These are phyloP conservation scores for Ennomos erosarius DNA, from an alignment of 2,888 invertebrate genomes.

Conservation along the genomic window DNA sequence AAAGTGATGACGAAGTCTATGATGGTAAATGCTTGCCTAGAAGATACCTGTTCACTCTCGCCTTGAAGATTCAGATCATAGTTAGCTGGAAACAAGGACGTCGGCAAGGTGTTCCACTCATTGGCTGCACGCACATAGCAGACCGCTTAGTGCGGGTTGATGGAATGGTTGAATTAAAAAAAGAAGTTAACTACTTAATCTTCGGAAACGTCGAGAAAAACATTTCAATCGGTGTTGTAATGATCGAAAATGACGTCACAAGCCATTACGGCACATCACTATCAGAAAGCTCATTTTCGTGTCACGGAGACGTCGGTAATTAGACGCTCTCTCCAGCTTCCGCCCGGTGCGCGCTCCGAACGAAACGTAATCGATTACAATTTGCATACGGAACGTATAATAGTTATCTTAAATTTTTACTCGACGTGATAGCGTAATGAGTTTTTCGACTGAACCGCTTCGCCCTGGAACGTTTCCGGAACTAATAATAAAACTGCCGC, in stretches of 20 bases:
- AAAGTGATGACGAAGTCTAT: no score
- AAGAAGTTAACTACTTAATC: neutral
- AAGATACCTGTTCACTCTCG: no score
- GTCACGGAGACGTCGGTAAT: constrained; percentile 33
- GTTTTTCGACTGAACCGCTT: constrained; percentile 31
- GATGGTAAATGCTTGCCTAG: no score
- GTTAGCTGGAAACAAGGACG: no score
- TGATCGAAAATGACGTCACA: constrained; percentile 11
- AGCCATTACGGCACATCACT: constrained; percentile 27
- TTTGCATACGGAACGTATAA: constrained; percentile 61
- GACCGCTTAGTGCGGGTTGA: no score
- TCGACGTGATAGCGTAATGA: constrained; percentile 44
- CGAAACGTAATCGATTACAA: constrained; percentile 54
- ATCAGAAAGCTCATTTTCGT: constrained; percentile 32
- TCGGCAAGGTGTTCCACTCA: no score
- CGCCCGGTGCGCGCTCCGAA: constrained; percentile 28
- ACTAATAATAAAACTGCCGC: constrained; percentile 29
- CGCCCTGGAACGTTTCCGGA: constrained; percentile 17
- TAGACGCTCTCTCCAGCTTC: constrained; percentile 28
- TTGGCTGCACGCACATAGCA: no score
- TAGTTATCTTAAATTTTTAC: constrained; percentile 55
- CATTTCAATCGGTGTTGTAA: constrained; percentile 4
- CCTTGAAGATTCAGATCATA: no score
- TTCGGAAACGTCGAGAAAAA: constrained; percentile 5
- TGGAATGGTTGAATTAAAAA: no score